phyloP scores from a whole-genome alignment of 2,797 vertebrate species.

The Psittacula derbiana region DNA sequence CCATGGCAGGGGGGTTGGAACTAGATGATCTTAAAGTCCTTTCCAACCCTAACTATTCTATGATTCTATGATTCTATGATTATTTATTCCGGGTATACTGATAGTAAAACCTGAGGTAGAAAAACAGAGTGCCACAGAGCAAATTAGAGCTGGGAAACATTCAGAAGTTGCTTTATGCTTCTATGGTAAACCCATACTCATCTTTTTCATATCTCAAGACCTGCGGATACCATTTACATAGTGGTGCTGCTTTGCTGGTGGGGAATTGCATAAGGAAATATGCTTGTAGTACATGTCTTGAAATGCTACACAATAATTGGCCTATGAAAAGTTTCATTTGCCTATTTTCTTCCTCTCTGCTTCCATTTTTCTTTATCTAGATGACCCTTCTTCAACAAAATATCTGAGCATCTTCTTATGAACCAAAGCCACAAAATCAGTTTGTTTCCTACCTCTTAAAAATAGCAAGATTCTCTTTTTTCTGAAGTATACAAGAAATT shows the following conservation, averaged over 20 bases:
- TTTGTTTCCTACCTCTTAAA: neutral
- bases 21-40: too few species aligned
- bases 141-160: neutral
- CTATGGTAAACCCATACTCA: neutral
- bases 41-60: too few species aligned
- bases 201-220: neutral
- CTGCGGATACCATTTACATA: neutral
- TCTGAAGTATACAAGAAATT: neutral
- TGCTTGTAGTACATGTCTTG: neutral
- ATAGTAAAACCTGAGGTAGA: neutral
- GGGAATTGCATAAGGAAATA: neutral
- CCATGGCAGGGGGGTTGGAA: too few species aligned
- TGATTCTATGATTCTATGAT: too few species aligned
- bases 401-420: neutral
- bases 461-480: neutral
- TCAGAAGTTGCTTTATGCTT: neutral
- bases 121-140: neutral
- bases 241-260: neutral
- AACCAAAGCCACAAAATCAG: neutral
- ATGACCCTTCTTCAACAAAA: neutral
- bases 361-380: neutral
- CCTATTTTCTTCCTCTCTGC: neutral
- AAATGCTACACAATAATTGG: neutral
- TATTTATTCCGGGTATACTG: neutral
- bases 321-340: neutral